Conservation (phyloP, 2,888 invertebrate species). For the Philhelius pedissequus region DNA sequence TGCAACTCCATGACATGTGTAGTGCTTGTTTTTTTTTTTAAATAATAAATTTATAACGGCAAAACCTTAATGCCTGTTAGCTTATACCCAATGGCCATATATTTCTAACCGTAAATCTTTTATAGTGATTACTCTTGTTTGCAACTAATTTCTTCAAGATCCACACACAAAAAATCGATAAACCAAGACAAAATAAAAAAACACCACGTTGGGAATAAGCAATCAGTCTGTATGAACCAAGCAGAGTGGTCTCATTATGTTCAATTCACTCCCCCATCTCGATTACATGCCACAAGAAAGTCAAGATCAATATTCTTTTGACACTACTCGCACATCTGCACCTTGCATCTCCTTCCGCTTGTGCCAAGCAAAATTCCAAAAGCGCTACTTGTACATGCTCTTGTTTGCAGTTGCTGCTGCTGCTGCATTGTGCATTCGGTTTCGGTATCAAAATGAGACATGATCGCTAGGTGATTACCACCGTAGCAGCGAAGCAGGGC, state of each 20-base stretch:
- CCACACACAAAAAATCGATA: background rate
- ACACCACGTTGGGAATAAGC: background rate
- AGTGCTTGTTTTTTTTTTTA: background rate
- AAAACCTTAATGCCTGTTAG: background rate
- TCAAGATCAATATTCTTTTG: slow-evolving; percentile 44
- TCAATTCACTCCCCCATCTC: slow-evolving; percentile 28
- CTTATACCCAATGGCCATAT: background rate
- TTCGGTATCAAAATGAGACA: slow-evolving; percentile 48
- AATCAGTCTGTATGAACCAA: slow-evolving; percentile 17
- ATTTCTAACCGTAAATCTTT: background rate
- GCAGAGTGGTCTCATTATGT: slow-evolving; percentile 44
- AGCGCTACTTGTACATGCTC: slow-evolving; percentile 17
- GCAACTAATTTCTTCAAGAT: background rate
- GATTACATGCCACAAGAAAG: slow-evolving; percentile 46
- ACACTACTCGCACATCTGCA: slow-evolving; percentile 21
- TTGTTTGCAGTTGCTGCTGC: background rate
- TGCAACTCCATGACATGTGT: background rate
- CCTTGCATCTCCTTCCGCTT: background rate
- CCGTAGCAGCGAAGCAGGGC: slow-evolving; percentile 5
- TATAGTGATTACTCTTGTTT: background rate
- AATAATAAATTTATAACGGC: background rate
- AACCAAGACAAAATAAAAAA: background rate
- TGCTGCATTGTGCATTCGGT: background rate
- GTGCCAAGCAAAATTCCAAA: slow-evolving; percentile 28
- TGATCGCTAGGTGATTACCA: slow-evolving; percentile 62